Base-by-base conservation (phyloP, 2,113 vertebrate species). In the Phalacrocorax carbo region DNA sequence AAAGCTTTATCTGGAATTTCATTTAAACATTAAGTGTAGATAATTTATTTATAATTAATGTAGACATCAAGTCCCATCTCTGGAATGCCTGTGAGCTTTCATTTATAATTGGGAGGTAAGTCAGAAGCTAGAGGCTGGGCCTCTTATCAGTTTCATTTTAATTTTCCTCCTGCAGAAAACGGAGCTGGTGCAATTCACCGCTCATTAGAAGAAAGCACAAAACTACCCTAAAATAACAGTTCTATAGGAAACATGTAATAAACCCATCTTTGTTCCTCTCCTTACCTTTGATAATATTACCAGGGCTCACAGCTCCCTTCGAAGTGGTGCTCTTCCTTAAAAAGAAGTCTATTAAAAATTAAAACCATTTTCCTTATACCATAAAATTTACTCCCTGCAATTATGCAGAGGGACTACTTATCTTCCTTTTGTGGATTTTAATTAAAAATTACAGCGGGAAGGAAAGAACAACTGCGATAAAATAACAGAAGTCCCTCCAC, bases 41-140 rank as follows among this genome's bases (percentile, higher is more conserved):
- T 97, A 97, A 97, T 97, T 96, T 97, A 97, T 97, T 96, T 97
- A 94, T 97, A 97, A 97, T 97, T 95, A 97, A 97, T 97, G 97
- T 94, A 97, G 96, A 96, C 94, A 92, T 97, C 93, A 88, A 95
- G 79, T 73, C 86, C 94, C 84, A 86, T 94, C 93, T 90, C 94
- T 95, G 92, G 93, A 94, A 64, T 87, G 96, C 89, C 88, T 88
- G 58, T 26, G 80, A 96, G 94, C 96, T 95, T 95, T 85, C 91
- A 60, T 84, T 90, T 88, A 80, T 96, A 94, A 97, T 82, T 96
- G 93, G 95, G 91, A 97, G 82, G 90, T 93, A 94, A 95, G 77
- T 40, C 92, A 93, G 88, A 29, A 83, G 69, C 88, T 78, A 79
- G 89, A 90, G 88, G 78, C 84, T 95, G 55, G 91, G 90, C 81